phyloP scores from a whole-genome alignment of 2,113 vertebrate species.

The Heterochromis multidens region DNA sequence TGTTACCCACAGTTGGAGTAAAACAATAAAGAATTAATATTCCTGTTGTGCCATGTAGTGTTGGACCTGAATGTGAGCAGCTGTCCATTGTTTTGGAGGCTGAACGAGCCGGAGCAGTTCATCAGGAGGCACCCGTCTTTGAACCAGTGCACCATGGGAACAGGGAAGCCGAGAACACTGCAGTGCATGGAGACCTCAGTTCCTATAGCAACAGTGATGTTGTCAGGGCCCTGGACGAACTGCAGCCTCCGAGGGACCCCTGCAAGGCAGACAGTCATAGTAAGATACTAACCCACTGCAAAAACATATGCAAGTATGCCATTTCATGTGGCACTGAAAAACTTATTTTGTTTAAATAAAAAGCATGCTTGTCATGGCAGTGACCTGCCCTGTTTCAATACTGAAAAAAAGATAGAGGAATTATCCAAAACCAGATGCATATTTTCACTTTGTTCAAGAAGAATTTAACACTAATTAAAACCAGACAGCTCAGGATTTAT shows the following conservation, averaged over 20 bases:
- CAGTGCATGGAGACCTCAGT: slow-evolving; percentile 69
- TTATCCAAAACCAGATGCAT: no score
- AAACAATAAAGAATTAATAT: slow-evolving; percentile 23
- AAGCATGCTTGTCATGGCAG: no score
- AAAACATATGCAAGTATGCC: background rate
- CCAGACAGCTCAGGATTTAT: background rate
- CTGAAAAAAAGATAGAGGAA: background rate
- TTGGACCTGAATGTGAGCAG: slow-evolving; percentile 75
- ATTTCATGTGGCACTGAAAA: background rate
- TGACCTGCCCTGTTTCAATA: no score
- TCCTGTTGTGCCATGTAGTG: background rate
- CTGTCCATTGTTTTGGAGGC: slow-evolving; percentile 71
- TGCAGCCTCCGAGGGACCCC: slow-evolving; percentile 49
- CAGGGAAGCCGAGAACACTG: slow-evolving; percentile 65
- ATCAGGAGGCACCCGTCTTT: slow-evolving; percentile 71
- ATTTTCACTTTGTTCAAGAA: no score
- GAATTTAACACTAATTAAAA: background rate
- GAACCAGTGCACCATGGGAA: slow-evolving; percentile 78
- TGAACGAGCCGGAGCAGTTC: slow-evolving; percentile 52
- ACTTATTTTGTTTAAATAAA: background rate
- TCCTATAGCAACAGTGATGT: slow-evolving; percentile 68
- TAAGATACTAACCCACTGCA: background rate
- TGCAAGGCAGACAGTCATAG: background rate
- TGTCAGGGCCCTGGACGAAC: slow-evolving; percentile 70
- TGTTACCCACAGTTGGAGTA: background rate